Conservation (phyloP, 1,140 invertebrate species). For the Cyrtorhinus lividipennis region DNA sequence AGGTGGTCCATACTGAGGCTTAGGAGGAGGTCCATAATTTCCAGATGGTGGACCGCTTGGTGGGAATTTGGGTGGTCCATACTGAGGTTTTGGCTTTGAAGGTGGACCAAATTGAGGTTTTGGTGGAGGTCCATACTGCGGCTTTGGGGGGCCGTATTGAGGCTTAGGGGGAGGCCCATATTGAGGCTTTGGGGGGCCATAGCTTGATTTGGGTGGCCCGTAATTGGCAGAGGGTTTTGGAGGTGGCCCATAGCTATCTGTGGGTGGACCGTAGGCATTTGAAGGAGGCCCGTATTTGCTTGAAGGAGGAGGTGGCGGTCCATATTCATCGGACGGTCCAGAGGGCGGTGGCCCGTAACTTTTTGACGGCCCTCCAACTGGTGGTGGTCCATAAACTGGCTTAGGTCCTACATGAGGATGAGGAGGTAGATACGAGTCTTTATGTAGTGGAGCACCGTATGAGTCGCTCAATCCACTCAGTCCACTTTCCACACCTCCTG, state of each 20-base stretch:
- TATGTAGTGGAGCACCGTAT: conserved; percentile 29
- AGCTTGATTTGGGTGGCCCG: conserved; percentile 22
- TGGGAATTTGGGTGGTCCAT: conserved; percentile 25
- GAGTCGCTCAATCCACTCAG: conserved; percentile 30
- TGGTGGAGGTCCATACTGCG: conserved; percentile 26
- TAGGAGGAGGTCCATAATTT: conserved; percentile 28
- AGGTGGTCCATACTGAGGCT: conserved; percentile 25
- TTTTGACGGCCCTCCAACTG: conserved; percentile 28
- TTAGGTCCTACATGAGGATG: conserved; percentile 29
- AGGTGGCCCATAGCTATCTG: conserved; percentile 18
- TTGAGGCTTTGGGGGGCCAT: conserved; percentile 24
- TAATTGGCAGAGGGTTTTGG: conserved; percentile 9
- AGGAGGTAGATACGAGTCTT: conserved; percentile 22
- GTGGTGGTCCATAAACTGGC: conserved; percentile 32
- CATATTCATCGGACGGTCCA: conserved; percentile 25
- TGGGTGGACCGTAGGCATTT: conserved; percentile 15
- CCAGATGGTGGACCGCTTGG: conserved; percentile 30
- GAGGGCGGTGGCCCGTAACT: conserved; percentile 28
- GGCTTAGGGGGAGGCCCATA: conserved; percentile 25
- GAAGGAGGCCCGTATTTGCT: conserved; percentile 17
- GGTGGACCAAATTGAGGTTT: conserved; percentile 24
- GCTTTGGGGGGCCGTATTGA: conserved; percentile 25
- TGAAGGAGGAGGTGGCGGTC: conserved; percentile 15
- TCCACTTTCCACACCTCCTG: conserved; percentile 21
- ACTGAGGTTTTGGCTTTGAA: conserved; percentile 20